Evolutionary conservation across 2,113 vertebrate genomes (phyloP), one percentile per base, ranked within the genome.

Genomic region (Apteryx owenii): DNA sequence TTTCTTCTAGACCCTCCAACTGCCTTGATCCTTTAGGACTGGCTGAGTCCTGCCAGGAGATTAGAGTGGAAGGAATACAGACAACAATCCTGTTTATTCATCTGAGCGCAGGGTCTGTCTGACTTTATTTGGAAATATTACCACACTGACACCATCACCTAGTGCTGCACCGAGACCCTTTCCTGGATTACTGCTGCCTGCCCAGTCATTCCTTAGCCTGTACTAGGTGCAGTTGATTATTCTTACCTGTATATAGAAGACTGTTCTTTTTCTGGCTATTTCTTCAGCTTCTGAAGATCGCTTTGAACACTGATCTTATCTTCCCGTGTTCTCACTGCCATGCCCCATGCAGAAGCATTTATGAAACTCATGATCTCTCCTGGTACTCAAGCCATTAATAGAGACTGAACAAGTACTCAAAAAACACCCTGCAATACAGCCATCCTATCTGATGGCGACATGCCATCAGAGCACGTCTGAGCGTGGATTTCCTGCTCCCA

Each of bases 301-400:
- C 38, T 81, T 54, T 61, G 17, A 81, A 38, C 65, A 42, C 25
- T 48, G 23, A 11, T 46, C 23, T 81, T 25, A 44, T 28, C 33
- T 15, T 72, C 28, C n/a, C 25, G 15, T 7, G 9, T 36, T 69
- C 76, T 77, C 58, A 12, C 2, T 16, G 33, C 62, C 89, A n/a
- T 38, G n/a, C 31, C 51, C 20, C 28, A 26, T 0, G 0, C 56
- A 18, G 9, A 54, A 17, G 17, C 3, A 2, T 31, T 89, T 29
- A 62, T 2, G 1, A 79, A 75, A 36, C 14, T 72, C n/a, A 28
- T 33, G 20, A 42, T 72, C 70, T 48, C 70, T 61, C 65, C 13
- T 2, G 4, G 26, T 38, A 72, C 11, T 23, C 29, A 69, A 51
- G 13, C 50, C 50, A 76, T 15, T 51, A 78, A 72, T 21, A 50